Percentiles rank a stretch among this genome's conserved stretches.
phyloP scores from a whole-genome alignment of 2,888 invertebrate genomes.

The Hoplodrina ambigua region DNA sequence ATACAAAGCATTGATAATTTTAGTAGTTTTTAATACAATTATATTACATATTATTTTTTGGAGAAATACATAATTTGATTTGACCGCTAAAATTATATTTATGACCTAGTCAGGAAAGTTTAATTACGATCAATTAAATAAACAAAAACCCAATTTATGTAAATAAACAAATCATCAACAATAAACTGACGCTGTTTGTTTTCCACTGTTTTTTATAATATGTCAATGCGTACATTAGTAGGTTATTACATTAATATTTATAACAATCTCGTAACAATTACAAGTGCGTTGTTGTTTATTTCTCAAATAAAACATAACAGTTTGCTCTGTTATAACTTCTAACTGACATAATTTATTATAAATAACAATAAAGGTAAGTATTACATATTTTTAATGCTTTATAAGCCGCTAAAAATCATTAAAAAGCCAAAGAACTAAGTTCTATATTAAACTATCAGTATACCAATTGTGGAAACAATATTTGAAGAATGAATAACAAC shows the following conservation, averaged over 20 bases:
- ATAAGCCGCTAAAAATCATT: too few species aligned
- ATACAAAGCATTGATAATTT: neutral
- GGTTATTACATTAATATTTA: too few species aligned
- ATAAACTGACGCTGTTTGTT: slow-evolving; percentile 7
- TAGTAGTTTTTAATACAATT: neutral
- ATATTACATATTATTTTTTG: too few species aligned
- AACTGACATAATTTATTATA: too few species aligned
- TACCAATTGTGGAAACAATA: neutral
- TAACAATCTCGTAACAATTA: too few species aligned
- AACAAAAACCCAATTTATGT: neutral
- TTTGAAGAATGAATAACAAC: slow-evolving; percentile 7
- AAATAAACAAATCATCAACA: neutral
- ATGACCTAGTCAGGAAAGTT: neutral
- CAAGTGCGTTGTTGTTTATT: too few species aligned
- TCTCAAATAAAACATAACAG: too few species aligned
- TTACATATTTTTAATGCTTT: too few species aligned
- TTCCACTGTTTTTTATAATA: neutral
- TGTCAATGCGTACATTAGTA: neutral
- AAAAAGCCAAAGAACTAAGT: too few species aligned
- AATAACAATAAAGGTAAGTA: too few species aligned
- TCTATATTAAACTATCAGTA: too few species aligned
- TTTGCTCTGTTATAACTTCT: too few species aligned
- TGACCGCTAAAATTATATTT: neutral
- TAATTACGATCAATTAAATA: neutral
- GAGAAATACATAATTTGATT: neutral